These are phyloP conservation scores for Ceraclea dissimilis DNA, from an alignment of 2,888 invertebrate species.

Conservation along the genomic window DNA sequence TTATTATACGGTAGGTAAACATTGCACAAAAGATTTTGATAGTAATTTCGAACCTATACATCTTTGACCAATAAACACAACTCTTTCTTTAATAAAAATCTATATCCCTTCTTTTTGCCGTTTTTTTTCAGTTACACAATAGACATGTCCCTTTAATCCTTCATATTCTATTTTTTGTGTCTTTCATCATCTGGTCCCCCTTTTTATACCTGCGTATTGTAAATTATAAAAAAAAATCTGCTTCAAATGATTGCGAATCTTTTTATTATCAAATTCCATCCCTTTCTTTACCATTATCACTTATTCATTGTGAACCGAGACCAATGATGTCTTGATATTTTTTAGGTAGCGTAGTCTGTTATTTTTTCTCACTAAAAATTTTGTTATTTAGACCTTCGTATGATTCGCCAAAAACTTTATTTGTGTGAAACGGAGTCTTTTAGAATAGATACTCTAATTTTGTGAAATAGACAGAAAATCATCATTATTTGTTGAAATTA, in stretches of 20 bases:
- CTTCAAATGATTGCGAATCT: constrained; percentile 1
- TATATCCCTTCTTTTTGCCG: not conserved
- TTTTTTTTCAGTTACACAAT: not conserved
- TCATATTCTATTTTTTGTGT: not conserved
- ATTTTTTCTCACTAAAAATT: not conserved
- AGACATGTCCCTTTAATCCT: not conserved
- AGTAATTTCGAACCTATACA: not conserved
- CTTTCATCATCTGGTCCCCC: not conserved
- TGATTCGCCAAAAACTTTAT: too few relatives aligned
- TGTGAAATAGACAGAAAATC: too few relatives aligned
- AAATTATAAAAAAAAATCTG: not conserved
- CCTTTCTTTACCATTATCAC: not conserved
- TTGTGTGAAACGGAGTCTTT: too few relatives aligned
- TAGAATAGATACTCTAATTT: too few relatives aligned
- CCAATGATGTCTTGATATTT: not conserved
- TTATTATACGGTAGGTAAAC: not conserved
- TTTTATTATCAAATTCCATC: not conserved
- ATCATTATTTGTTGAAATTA: too few relatives aligned
- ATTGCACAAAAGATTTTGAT: not conserved
- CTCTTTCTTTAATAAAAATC: not conserved
- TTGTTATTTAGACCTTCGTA: too few relatives aligned
- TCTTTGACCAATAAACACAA: not conserved
- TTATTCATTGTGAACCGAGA: not conserved
- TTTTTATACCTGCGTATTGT: not conserved
- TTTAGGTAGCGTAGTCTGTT: not conserved